Conservation (phyloP, 2,797 vertebrate genomes). For the Mus minutoides region DNA sequence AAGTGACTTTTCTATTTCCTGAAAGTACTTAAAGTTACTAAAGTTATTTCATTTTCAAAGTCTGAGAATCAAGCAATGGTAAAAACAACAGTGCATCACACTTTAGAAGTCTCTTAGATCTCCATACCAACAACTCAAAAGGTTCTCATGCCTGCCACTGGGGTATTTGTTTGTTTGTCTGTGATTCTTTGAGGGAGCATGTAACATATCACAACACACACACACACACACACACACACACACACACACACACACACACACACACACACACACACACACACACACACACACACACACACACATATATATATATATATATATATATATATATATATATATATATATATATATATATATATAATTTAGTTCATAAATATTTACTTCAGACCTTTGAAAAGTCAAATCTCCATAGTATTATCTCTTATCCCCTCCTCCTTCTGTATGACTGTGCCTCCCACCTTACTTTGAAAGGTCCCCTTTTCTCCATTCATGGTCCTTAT, state of each 20-base stretch:
- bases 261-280: too few species aligned
- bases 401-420: neutral
- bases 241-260: too few species aligned
- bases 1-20: neutral
- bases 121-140: neutral
- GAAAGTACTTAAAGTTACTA: neutral
- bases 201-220: neutral
- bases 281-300: too few species aligned
- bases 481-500: neutral
- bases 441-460: neutral
- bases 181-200: neutral
- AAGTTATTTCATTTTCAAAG: neutral
- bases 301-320: too few species aligned
- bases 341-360: too few species aligned
- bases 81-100: neutral
- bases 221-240: too few species aligned
- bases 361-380: neutral
- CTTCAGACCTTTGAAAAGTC: neutral
- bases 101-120: neutral
- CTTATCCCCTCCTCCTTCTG: neutral
- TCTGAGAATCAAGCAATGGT: neutral
- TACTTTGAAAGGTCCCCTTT: neutral
- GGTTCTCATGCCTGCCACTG: neutral
- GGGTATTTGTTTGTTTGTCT: neutral
- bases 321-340: too few species aligned